Evolutionary conservation across 1,140 invertebrate genomes (phyloP).

Genomic region (Meloidogyne hapla): DNA sequence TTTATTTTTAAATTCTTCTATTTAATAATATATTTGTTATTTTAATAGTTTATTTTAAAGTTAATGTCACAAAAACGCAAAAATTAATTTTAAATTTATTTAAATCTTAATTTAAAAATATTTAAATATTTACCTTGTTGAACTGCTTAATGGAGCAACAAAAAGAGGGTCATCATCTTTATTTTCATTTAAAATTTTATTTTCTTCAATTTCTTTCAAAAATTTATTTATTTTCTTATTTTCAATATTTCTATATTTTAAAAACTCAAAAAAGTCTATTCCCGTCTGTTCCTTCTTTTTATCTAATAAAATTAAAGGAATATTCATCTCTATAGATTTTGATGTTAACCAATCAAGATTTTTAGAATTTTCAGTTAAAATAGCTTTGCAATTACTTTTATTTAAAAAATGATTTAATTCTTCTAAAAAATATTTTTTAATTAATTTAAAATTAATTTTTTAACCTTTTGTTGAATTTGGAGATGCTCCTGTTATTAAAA

Average conservation of each 20-base stretch:
- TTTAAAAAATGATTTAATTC: not conserved
- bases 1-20: too few species aligned
- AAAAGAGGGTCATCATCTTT: not conserved
- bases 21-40: too few species aligned
- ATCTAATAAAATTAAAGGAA: not conserved
- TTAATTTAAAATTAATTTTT: not conserved
- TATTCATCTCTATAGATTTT: not conserved
- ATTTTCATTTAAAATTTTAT: not conserved
- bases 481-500: not conserved
- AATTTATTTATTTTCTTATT: not conserved
- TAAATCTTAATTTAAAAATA: too few species aligned
- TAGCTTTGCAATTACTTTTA: not conserved
- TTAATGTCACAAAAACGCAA: too few species aligned
- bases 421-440: constrained; percentile 5
- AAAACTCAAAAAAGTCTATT: not conserved
- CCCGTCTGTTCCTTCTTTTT: not conserved
- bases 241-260: not conserved
- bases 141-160: constrained; percentile 11
- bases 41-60: too few species aligned
- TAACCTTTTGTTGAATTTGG: constrained; percentile 12
- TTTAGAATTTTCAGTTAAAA: not conserved
- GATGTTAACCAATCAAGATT: not conserved
- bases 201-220: not conserved
- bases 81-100: too few species aligned
- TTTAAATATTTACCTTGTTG: constrained; percentile 8